Evolutionary conservation across 2,888 invertebrate species (phyloP), one percentile per base, ranked within the genome.

Genomic region (Thereva unica): DNA sequence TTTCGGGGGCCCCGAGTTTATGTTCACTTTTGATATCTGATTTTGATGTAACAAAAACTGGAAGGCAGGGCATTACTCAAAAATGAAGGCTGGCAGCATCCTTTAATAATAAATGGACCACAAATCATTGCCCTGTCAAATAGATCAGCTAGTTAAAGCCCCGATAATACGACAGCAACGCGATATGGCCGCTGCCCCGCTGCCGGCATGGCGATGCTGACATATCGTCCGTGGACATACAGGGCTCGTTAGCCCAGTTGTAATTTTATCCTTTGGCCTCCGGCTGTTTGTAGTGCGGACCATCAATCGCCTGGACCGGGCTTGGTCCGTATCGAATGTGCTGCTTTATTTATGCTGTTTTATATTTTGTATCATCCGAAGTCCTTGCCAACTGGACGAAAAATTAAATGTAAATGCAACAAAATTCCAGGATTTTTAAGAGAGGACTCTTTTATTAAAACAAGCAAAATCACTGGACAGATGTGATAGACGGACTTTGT

Each of bases 71-170:
- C 61, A 61, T 61, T 61, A 61, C 61, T 61, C 61, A 61, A 61
- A 50, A 61, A 61, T 61, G 50, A 61, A 23, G 35, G 50, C 38
- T 4, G 41, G 34, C 23, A 45, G 61, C 49, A 34, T 49, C 41
- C 61, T 50, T 50, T 50, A 61, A 61, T 61, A 61, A 50, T 61
- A 61, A 61, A 61, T 61, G 49, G 61, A 50, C 61, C 50, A 61
- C 61, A 50, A 61, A 61, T 61, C 61, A 61, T 61, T 40, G 50
- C 23, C 50, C 40, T 50, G 61, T 61, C 61, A 61, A 61, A 61
- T 61, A 61, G 61, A 61, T 49, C 50, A 61, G 61, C 61, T 61
- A 61, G 61, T 61, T 61, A 61, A 50, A 50, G 41, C 61, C 12
- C 23, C 9, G 61, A 61, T 61, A 61, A 61, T 61, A 61, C 50